Base-by-base conservation (phyloP, 2,797 vertebrate genomes). In the Naso thynnoides region DNA sequence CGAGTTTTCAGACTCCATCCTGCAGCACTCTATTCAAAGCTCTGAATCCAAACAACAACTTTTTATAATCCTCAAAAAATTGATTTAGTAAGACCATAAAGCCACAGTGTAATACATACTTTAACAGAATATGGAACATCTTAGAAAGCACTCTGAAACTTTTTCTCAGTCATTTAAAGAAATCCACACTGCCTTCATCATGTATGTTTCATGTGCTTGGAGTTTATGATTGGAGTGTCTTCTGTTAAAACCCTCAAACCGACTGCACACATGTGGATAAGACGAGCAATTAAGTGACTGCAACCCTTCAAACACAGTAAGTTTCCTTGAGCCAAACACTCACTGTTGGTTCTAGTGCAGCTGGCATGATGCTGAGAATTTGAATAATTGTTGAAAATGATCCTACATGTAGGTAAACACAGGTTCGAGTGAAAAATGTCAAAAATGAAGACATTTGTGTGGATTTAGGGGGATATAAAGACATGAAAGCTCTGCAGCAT, bases 381-480 rank as follows among this genome's bases (percentile, higher is more conserved):
- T 29, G 1, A 48, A 39, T 63, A 29, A 56, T 10, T 53, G 21
- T 26, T 27, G 29, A 5, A 13, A 27, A 57, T 39, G 21, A 24
- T 47, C 10, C 1, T 1, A 41, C 26, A 54, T 45, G 14, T 44
- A 23, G 41, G 14, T 54, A 67, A 41, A 60, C 16, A 23, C 36
- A 60, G 2, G 48, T 67, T 33, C 15, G 31, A 70, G 24, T 31
- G n/a, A 61, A 52, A 55, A 57, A 23, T 24, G 26, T 31, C 7
- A 19, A 10, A 73, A 65, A 67, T 57, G 31, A 29, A 38, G 10
- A 69, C 36, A 45, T 86, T 15, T 65, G 54, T 26, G 29, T 67
- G 42, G 29, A 62, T 79, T 75, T 65, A 23, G 38, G 59, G 39
- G 44, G 24, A 71, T 81, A 33, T 45, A 54, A 59, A 44, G 24